Base-by-base conservation (phyloP, 2,888 invertebrate genomes). In the Exephanes ischioxanthus region DNA sequence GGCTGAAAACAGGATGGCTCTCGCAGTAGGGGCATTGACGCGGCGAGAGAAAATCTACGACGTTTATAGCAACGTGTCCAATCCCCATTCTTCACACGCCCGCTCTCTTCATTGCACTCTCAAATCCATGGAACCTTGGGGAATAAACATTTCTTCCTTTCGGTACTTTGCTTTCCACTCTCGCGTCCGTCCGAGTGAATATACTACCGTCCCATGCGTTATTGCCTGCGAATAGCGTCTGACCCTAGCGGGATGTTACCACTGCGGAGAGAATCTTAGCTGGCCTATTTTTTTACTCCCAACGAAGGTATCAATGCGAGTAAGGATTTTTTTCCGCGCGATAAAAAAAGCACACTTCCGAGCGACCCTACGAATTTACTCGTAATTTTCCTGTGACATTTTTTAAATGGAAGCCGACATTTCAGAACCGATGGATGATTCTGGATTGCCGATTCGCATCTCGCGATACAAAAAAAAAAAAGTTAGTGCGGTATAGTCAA, bases 91-190 rank as follows among this genome's bases (percentile, higher is more conserved):
- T 22, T 63, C 55, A 1, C 37, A 67, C 66, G 76, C 76, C 71
- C 51, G 45, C 41, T 58, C 67, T 67, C 70, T 58, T 75, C 48
- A 41, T 33, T n/a, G 26, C 48, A 9, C 51, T 51, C 37, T 51
- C 66, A 41, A 53, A 53, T 63, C 51, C 37, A 33, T n/a, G 14
- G 19, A 48, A 73, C 16, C 55, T 33, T 41, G 33, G 66, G 63
- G 53, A 80, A 84, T 80, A 80, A 80, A 84, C 66, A 72, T 80
- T 84, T 72, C 53, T 70, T 53, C 53, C 71, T 71, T 33, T 76
- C 55, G 61, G 53, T 55, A 66, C 68, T 73, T 79, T 19, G n/a
- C 41, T 55, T 45, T 11, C 37, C 30, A 26, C 66, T 53, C 26
- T 51, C 11, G 37, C 73, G 66, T 66, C 55, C 11, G 26, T 45